These are phyloP conservation scores for Melieria omissa DNA, from an alignment of 2,888 invertebrate genomes.

Conservation along the genomic window DNA sequence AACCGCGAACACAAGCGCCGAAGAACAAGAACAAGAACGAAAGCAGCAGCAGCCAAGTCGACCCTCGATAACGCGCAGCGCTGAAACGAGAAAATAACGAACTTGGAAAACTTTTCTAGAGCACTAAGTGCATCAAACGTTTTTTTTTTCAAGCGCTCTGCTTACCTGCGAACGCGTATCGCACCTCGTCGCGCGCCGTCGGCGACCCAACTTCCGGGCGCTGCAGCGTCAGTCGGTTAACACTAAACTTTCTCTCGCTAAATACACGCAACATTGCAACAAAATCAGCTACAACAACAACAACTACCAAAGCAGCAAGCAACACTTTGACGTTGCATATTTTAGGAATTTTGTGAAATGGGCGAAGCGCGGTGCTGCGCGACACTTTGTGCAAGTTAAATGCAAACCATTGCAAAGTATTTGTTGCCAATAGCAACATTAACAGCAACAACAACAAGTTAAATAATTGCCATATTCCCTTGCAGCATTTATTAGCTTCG, in stretches of 20 bases:
- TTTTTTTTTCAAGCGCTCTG: constrained; percentile 2
- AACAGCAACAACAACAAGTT: constrained; percentile 29
- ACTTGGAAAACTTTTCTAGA: constrained; percentile 35
- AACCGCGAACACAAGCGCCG: neutral
- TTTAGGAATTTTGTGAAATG: constrained; percentile 34
- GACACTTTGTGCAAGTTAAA: constrained; percentile 11
- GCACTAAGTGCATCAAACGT: constrained; percentile 28
- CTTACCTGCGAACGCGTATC: neutral
- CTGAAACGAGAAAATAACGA: constrained; percentile 26
- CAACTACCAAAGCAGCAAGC: neutral
- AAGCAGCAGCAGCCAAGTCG: neutral
- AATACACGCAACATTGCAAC: neutral
- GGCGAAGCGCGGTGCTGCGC: constrained; percentile 7
- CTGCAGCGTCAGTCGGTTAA: neutral
- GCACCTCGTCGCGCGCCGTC: neutral
- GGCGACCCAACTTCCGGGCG: neutral
- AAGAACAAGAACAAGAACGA: too few species aligned
- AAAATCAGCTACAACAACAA: neutral
- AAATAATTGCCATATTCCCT: neutral
- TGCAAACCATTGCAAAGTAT: constrained; percentile 32
- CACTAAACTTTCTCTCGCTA: neutral
- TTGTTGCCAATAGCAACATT: neutral
- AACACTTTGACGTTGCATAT: neutral
- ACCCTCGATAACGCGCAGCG: neutral
- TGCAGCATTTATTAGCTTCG: too few species aligned